Base-by-base conservation (phyloP, 1,140 invertebrate genomes). In the Cheumatopsyche charites region DNA sequence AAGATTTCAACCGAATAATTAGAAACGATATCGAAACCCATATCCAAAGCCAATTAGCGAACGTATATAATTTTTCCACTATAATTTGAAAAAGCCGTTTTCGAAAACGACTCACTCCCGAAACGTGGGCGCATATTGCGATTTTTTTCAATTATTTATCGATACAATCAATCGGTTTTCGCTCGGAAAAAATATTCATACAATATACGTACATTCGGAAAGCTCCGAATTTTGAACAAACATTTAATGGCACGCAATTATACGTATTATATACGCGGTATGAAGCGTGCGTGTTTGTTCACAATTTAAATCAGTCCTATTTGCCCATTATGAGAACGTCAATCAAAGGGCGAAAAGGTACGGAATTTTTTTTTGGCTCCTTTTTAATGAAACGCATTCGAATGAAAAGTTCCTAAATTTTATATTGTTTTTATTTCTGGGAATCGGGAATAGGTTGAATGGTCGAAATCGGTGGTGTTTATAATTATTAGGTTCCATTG, bases 221-320 rank as follows among this genome's bases (percentile, higher is more conserved):
- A n/a, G n/a, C n/a, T n/a, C n/a, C 29, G 29, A 36, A 36, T 36
- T 36, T 36, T 9, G 13, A 47, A 13, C 15, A 47, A 47, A 52
- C 19, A 52, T 15, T 52, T 52, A 52, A 52, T 19, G 19, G 19
- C 47, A 52, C 47, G 47, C 47, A 52, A 52, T 52, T 52, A 36
- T 36, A 17, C 19, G 6, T 19, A 52, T 52, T 52, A 36, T 36
- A 36, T 36, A 52, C 19, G n/a, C n/a, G 9, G 15, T 52, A 52
- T 52, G 19, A 52, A 52, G 47, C 9, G 19, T 19, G 47, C 47
- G 47, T 52, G 47, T 17, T 52, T 52, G 47, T 7, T 52, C 15
- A 7, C 47, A 52, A 52, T 52, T 52, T 52, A 52, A 52, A 52
- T 52, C 7, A 52, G 47, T 19, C 15, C 19, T 52, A 47, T 52